Percentiles rank a stretch among this genome's conserved stretches.
phyloP scores from a whole-genome alignment of 2,113 vertebrate species.

The Maylandia zebra region DNA sequence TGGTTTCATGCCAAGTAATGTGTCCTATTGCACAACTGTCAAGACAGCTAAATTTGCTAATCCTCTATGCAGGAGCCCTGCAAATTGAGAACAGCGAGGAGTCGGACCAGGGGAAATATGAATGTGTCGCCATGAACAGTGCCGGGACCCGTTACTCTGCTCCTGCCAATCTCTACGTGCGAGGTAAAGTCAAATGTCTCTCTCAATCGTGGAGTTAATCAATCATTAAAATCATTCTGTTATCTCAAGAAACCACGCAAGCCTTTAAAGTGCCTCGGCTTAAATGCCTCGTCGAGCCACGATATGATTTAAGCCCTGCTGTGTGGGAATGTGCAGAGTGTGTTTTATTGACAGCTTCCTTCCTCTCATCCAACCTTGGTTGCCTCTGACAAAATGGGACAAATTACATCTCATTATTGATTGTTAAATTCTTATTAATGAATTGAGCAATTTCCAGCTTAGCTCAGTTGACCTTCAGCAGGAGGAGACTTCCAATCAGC shows the following conservation, averaged over 20 bases:
- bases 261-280: neutral
- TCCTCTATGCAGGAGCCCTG: conserved; percentile 81
- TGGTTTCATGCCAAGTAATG: conserved; percentile 18
- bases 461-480: neutral
- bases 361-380: neutral
- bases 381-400: neutral
- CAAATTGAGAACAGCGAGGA: conserved; percentile 96
- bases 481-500: neutral
- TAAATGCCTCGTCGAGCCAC: neutral
- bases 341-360: neutral
- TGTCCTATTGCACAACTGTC: conserved; percentile 25
- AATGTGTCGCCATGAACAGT: conserved; percentile 92
- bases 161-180: conserved; percentile 92
- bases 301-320: neutral
- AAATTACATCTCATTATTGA: neutral
- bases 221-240: neutral
- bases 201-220: neutral
- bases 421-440: neutral
- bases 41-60: conserved; percentile 35
- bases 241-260: neutral
- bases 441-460: neutral
- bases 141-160: conserved; percentile 93
- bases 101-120: conserved; percentile 96
- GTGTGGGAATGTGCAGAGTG: neutral
- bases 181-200: conserved; percentile 79